These are phyloP conservation scores for Rafetus swinhoei DNA, from an alignment of 2,113 vertebrate genomes.

Conservation along the genomic window DNA sequence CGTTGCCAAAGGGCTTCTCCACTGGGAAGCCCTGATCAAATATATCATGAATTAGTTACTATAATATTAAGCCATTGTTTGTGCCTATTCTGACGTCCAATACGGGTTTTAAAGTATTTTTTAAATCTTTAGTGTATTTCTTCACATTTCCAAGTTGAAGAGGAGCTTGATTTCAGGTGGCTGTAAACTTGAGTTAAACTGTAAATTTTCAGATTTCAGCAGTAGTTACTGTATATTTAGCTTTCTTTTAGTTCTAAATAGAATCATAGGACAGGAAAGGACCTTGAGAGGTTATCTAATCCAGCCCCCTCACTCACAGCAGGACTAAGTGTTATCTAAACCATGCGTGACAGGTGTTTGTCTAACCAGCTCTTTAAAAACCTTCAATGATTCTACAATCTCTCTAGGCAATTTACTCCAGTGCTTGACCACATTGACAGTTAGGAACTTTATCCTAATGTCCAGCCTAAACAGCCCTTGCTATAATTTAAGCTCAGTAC, in stretches of 20 bases:
- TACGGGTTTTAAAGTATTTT: background rate
- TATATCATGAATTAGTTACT: constrained; percentile 13
- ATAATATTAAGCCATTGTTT: background rate
- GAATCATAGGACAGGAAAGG: background rate
- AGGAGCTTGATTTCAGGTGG: background rate
- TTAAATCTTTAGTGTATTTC: background rate
- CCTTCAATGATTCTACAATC: too few species aligned
- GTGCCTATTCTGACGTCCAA: background rate
- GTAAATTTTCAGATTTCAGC: background rate
- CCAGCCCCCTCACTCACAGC: too few species aligned
- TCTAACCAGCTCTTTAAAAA: too few species aligned
- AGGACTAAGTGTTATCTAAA: too few species aligned
- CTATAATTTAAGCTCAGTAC: too few species aligned
- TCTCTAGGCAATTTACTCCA: too few species aligned
- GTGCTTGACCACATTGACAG: too few species aligned
- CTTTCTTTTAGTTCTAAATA: background rate
- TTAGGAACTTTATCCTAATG: too few species aligned
- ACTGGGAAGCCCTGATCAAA: background rate
- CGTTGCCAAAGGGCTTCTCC: constrained; percentile 19
- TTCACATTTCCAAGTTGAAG: background rate
- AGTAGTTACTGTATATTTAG: background rate
- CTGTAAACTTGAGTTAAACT: background rate
- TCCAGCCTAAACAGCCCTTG: too few species aligned
- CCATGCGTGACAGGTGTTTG: too few species aligned
- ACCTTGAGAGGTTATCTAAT: background rate